Evolutionary conservation across 1,140 invertebrate species (phyloP).

Genomic region (Physella acuta): DNA sequence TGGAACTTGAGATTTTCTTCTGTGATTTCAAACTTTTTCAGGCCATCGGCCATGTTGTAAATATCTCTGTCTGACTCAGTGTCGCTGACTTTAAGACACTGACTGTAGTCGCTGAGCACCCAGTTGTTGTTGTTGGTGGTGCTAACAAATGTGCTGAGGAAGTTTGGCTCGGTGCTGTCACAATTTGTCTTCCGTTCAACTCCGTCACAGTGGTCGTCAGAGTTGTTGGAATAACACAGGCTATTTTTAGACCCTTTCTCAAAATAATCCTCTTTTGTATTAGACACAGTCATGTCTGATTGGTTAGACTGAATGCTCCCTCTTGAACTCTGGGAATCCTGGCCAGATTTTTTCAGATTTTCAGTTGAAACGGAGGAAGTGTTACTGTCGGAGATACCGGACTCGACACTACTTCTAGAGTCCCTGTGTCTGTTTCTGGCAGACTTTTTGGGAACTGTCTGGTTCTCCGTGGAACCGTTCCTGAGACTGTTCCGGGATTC

Average conservation of each 20-base stretch:
- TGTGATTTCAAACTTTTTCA: neutral
- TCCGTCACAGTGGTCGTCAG: neutral
- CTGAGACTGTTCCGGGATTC: constrained; percentile 25
- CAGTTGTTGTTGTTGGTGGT: neutral
- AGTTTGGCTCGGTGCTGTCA: neutral
- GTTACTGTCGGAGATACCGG: neutral
- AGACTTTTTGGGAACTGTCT: neutral
- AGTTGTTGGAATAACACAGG: neutral
- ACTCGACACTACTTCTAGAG: neutral
- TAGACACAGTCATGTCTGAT: neutral
- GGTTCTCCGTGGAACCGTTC: neutral
- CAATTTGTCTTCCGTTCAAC: neutral
- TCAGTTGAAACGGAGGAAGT: neutral
- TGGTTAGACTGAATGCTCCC: neutral
- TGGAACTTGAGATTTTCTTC: constrained; percentile 3
- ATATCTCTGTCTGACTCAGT: neutral
- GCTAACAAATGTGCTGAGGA: neutral
- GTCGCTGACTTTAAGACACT: neutral
- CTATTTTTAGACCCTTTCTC: neutral
- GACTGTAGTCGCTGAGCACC: neutral
- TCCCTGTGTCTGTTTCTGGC: neutral
- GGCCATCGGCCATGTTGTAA: neutral
- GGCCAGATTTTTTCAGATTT: neutral
- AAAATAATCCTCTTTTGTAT: constrained; percentile 1
- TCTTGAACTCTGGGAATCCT: neutral